Evolutionary conservation across 2,113 vertebrate species (phyloP).

Genomic region (Rallus limicola): DNA sequence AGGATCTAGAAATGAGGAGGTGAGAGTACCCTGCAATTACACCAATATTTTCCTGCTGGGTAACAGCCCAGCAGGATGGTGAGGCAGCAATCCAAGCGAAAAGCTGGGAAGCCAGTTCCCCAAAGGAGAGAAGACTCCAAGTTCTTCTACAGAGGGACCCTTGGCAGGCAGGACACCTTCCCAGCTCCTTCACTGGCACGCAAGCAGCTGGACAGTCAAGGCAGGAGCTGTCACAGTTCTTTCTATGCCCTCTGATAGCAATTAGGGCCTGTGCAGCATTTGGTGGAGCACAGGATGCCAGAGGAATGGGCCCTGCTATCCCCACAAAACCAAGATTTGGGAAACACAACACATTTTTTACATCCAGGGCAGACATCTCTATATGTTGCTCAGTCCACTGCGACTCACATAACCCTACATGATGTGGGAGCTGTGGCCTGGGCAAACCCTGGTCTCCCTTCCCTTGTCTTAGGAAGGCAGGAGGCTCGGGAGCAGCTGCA

Average conservation of each 20-base stretch:
- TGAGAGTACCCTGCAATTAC: not conserved
- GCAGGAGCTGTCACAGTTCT: constrained; percentile 7
- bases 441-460: not conserved
- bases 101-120: not conserved
- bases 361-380: not conserved
- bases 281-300: not conserved
- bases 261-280: not conserved
- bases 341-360: fast-evolving
- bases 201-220: not conserved
- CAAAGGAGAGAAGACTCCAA: not conserved
- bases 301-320: not conserved
- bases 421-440: not conserved
- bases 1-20: not conserved
- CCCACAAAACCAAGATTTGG: fast-evolving
- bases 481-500: not conserved
- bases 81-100: not conserved
- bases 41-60: not conserved
- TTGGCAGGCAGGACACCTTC: not conserved
- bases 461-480: not conserved
- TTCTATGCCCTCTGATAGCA: not conserved
- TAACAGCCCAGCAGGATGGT: not conserved
- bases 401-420: not conserved
- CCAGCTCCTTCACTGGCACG: not conserved
- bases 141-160: not conserved
- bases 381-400: not conserved